Percentiles rank a stretch among this genome's conserved stretches.
Evolutionary conservation across 2,797 vertebrate genomes (phyloP).

Genomic region (Distichodus sexfasciatus): DNA sequence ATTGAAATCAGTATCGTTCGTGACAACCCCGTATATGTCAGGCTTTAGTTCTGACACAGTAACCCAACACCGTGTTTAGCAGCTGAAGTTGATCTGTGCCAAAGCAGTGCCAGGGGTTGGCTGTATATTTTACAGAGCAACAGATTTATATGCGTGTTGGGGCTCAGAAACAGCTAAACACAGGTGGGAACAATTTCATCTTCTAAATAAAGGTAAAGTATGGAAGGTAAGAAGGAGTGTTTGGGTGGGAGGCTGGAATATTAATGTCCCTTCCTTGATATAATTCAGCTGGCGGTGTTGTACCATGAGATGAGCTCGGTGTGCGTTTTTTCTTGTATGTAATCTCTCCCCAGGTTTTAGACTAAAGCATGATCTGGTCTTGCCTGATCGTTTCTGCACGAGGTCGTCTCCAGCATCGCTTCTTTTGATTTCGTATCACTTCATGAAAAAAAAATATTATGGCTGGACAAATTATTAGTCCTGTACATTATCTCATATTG

Average conservation of each 20-base stretch:
- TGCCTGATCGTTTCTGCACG: constrained; percentile 3
- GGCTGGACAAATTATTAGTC: too few relatives aligned
- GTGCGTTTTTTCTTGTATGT: background rate
- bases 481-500: too few relatives aligned
- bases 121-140: constrained; percentile 56
- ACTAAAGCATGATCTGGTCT: constrained; percentile 7
- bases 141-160: constrained; percentile 63
- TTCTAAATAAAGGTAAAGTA: constrained; percentile 66
- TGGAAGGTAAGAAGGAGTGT: constrained; percentile 48
- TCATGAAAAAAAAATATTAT: too few relatives aligned
- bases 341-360: constrained; percentile 23
- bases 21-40: too few relatives aligned
- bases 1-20: too few relatives aligned
- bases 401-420: constrained; percentile 3
- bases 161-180: constrained; percentile 62
- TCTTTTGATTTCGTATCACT: too few relatives aligned
- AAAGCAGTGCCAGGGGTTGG: constrained; percentile 54
- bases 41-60: too few relatives aligned
- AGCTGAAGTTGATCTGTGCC: constrained; percentile 50
- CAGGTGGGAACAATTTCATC: constrained; percentile 72
- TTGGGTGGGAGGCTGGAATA: constrained; percentile 48
- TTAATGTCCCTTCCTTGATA: constrained; percentile 50
- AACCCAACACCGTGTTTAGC: constrained; percentile 44
- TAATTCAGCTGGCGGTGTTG: constrained; percentile 27
- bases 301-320: constrained; percentile 2